Evolutionary conservation across 1,140 invertebrate genomes (phyloP).

Genomic region (Euwallacea fornicatus): DNA sequence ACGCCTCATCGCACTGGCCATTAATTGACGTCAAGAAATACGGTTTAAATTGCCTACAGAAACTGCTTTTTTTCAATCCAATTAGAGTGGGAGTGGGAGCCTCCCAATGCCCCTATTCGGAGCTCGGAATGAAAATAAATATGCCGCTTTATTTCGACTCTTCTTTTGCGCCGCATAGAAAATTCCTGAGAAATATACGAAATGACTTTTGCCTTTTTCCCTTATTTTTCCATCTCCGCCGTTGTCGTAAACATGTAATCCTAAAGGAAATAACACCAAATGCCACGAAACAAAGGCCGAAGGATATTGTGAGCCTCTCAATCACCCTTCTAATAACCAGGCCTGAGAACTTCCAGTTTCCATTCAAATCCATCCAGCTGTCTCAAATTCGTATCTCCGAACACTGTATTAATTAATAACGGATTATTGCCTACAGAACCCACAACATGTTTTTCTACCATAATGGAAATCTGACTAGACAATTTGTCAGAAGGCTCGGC

Average conservation of each 20-base stretch:
- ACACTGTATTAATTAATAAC: not conserved
- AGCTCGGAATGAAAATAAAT: constrained; percentile 5
- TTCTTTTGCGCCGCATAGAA: not conserved
- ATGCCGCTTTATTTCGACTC: not conserved
- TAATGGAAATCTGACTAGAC: not conserved
- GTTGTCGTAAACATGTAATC: not conserved
- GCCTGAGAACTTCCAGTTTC: not conserved
- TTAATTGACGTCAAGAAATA: too few species aligned
- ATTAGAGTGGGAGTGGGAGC: too few species aligned
- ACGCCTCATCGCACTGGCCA: too few species aligned
- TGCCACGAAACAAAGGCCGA: not conserved
- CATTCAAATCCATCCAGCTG: not conserved
- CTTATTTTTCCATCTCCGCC: not conserved
- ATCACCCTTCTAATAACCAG: too few species aligned
- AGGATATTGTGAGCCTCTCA: too few species aligned
- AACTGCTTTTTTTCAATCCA: too few species aligned
- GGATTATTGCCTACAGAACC: not conserved
- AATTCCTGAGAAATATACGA: not conserved
- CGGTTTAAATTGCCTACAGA: too few species aligned
- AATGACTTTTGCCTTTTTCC: not conserved
- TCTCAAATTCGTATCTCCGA: not conserved
- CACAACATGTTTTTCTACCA: not conserved
- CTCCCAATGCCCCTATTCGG: not conserved
- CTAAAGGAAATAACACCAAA: not conserved
- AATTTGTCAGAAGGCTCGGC: not conserved